Conservation (phyloP, 2,797 vertebrate genomes). For the Cyclura pinguis region DNA sequence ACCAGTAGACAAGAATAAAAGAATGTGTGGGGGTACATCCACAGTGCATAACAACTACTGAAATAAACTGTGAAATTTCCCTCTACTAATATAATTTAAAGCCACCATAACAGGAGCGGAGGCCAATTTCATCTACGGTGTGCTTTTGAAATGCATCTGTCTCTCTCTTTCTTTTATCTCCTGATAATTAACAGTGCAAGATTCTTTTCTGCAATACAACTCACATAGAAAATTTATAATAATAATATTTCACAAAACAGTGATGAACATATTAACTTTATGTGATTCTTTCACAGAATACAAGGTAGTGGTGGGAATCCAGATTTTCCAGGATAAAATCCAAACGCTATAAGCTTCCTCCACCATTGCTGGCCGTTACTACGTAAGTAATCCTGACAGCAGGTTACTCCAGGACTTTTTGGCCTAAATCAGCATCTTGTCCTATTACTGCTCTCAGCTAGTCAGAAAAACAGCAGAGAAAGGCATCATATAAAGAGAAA, state of each 20-base stretch:
- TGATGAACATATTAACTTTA: background rate
- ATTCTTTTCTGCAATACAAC: background rate
- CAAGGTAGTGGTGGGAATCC: background rate
- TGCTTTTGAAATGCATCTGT: background rate
- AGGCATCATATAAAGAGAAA: conserved; percentile 36
- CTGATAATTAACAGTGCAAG: background rate
- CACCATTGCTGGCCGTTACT: conserved; percentile 29
- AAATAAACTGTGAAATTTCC: background rate
- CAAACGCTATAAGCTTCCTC: background rate
- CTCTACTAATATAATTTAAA: background rate
- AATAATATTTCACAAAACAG: too few relatives aligned
- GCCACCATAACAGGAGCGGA: background rate
- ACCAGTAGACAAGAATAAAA: background rate
- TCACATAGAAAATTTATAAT: too few relatives aligned
- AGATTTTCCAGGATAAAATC: background rate
- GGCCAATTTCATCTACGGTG: background rate
- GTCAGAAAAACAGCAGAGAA: conserved; percentile 36
- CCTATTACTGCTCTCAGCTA: conserved; percentile 26
- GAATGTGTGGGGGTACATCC: background rate
- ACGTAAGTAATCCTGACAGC: conserved; percentile 49
- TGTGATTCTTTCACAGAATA: background rate
- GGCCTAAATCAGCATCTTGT: conserved; percentile 42
- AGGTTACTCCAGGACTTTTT: background rate
- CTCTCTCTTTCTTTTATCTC: background rate
- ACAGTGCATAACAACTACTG: background rate